A percentile compares a stretch with the other conserved stretches of the same genome.
Conservation (phyloP, 1,140 invertebrate genomes). For the Pseudomyrmex dendroicus region DNA sequence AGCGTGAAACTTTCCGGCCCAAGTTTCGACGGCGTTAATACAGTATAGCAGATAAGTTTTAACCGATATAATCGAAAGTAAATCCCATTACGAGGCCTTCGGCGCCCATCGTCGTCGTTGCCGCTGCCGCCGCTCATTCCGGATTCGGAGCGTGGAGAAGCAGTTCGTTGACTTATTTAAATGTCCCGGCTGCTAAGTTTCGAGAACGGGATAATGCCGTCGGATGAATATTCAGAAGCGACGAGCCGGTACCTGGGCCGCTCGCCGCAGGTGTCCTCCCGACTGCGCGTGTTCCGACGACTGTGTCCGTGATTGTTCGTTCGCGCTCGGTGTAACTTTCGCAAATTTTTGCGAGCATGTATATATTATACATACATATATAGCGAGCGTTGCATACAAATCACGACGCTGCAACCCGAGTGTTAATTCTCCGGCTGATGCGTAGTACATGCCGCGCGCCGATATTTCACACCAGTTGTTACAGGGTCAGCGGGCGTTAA, state of each 20-base stretch:
- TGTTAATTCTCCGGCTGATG: constrained; percentile 47
- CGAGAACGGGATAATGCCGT: constrained; percentile 35
- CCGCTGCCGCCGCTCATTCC: constrained; percentile 23
- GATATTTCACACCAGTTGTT: constrained; percentile 49
- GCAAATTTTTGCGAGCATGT: constrained; percentile 40
- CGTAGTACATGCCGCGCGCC: not conserved
- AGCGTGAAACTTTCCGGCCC: constrained; percentile 33
- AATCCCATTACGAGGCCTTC: constrained; percentile 56
- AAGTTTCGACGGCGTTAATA: constrained; percentile 48
- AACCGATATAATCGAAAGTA: constrained; percentile 59
- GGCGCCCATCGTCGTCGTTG: constrained; percentile 29
- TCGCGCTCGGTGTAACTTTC: constrained; percentile 12
- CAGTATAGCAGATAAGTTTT: constrained; percentile 40
- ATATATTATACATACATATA: not conserved
- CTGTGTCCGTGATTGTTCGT: constrained; percentile 21
- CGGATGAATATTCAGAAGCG: constrained; percentile 65
- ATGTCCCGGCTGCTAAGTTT: constrained; percentile 59
- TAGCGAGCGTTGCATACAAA: constrained; percentile 5
- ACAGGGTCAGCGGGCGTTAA: constrained; percentile 54
- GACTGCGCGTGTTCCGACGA: constrained; percentile 17
- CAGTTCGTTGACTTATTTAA: constrained; percentile 66
- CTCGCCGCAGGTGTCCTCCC: constrained; percentile 51
- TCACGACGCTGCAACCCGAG: constrained; percentile 10
- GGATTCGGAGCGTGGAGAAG: constrained; percentile 30
- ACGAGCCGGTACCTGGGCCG: constrained; percentile 26